Conservation (phyloP, 2,888 invertebrate genomes). For the Nymphalis urticae region DNA sequence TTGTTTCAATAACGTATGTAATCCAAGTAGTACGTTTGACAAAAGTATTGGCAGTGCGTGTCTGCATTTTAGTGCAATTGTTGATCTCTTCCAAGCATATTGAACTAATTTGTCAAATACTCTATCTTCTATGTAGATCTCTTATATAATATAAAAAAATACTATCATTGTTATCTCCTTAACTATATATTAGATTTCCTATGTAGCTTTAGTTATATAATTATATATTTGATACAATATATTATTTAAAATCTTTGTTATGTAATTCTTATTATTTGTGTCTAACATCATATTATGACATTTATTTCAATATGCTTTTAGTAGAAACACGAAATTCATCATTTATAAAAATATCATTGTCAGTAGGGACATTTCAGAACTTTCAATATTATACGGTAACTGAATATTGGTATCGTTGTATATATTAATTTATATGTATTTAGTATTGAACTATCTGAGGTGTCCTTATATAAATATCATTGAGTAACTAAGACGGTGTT, state of each 20-base stretch:
- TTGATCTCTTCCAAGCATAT: constrained; percentile 75
- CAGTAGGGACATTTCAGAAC: constrained; percentile 62
- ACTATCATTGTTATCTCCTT: constrained; percentile 3
- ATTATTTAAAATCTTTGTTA: constrained; percentile 15
- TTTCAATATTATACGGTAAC: constrained; percentile 47
- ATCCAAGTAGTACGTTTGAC: constrained; percentile 56
- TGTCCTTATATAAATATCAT: constrained; percentile 60
- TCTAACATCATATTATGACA: constrained; percentile 37
- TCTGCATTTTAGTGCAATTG: constrained; percentile 82
- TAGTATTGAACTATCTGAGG: constrained; percentile 59
- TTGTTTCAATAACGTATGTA: constrained; percentile 25
- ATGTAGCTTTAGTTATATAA: constrained; percentile 16
- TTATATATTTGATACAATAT: constrained; percentile 22
- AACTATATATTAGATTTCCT: constrained; percentile 35
- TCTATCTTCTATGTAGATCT: constrained; percentile 23
- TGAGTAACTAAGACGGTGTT: constrained; percentile 77
- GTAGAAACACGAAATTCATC: constrained; percentile 67
- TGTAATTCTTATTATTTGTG: constrained; percentile 12
- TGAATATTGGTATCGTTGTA: constrained; percentile 13
- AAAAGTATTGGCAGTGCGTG: constrained; percentile 78
- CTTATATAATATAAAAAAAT: constrained; percentile 12
- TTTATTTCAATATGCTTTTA: constrained; percentile 79
- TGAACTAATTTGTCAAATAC: constrained; percentile 63
- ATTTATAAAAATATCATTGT: constrained; percentile 59
- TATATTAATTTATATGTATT: constrained; percentile 26